Evolutionary conservation across 2,888 invertebrate genomes (phyloP).

Genomic region (Minunthozetes semirufus): DNA sequence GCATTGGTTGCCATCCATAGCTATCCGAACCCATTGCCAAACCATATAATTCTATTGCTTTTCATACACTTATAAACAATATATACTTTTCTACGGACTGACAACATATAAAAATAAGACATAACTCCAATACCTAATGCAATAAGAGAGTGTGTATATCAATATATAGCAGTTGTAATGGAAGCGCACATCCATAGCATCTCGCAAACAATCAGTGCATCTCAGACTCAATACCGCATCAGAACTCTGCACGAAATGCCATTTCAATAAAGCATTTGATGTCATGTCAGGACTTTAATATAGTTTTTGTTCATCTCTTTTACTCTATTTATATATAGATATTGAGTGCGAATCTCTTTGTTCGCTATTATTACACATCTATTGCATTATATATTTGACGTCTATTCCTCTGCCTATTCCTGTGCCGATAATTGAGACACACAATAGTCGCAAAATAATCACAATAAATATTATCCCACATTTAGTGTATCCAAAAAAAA

Average conservation of each 20-base stretch:
- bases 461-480: not conserved
- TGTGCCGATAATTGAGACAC: constrained; percentile 14
- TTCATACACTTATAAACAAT: constrained; percentile 10
- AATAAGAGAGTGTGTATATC: not conserved
- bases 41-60: constrained; percentile 18
- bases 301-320: not conserved
- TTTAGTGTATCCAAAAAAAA: constrained; percentile 9
- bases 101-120: constrained; percentile 25
- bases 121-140: constrained; percentile 19
- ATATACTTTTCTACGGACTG: not conserved
- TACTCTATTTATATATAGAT: constrained; percentile 13
- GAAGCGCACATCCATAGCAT: not conserved
- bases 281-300: constrained; percentile 24
- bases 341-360: constrained; percentile 20
- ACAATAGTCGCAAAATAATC: constrained; percentile 12
- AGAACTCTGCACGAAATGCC: constrained; percentile 15
- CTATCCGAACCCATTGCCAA: not conserved
- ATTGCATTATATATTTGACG: constrained; percentile 24
- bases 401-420: constrained; percentile 11
- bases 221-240: not conserved
- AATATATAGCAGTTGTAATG: not conserved
- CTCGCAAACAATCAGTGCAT: constrained; percentile 22
- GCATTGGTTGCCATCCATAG: not conserved
- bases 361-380: constrained; percentile 3
- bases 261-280: constrained; percentile 28